Evolutionary conservation across 1,140 invertebrate species (phyloP).

Genomic region (Pogonomyrmex californicus): DNA sequence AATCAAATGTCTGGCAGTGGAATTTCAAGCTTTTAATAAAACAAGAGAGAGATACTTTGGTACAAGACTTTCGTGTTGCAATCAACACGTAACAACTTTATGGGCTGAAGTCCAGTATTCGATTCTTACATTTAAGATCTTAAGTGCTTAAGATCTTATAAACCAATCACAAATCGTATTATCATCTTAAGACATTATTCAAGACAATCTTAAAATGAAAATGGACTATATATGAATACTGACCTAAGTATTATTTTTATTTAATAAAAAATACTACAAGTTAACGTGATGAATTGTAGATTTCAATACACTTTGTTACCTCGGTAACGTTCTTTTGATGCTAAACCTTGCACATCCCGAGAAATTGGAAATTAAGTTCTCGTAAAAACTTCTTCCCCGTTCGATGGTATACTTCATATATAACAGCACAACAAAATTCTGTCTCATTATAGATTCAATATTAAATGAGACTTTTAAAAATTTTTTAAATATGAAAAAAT

Average conservation of each 20-base stretch:
- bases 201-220: too few species aligned
- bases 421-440: background rate
- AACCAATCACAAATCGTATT: too few species aligned
- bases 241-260: background rate
- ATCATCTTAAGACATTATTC: too few species aligned
- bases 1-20: background rate
- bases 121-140: background rate
- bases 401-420: background rate
- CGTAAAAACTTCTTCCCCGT: background rate
- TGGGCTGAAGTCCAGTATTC: background rate
- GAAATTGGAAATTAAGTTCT: conserved; percentile 27
- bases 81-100: conserved; percentile 28
- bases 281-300: conserved; percentile 10
- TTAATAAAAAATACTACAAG: background rate
- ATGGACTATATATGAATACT: too few species aligned
- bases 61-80: background rate
- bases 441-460: background rate
- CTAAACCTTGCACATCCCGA: background rate
- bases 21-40: background rate
- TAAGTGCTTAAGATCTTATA: too few species aligned
- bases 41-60: background rate
- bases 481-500: background rate
- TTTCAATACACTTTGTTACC: conserved; percentile 29
- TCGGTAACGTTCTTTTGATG: background rate
- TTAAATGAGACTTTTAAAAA: background rate